A percentile compares a stretch with the other conserved stretches of the same genome.
Evolutionary conservation across 2,113 vertebrate genomes (phyloP).

Genomic region (Lota lota): DNA sequence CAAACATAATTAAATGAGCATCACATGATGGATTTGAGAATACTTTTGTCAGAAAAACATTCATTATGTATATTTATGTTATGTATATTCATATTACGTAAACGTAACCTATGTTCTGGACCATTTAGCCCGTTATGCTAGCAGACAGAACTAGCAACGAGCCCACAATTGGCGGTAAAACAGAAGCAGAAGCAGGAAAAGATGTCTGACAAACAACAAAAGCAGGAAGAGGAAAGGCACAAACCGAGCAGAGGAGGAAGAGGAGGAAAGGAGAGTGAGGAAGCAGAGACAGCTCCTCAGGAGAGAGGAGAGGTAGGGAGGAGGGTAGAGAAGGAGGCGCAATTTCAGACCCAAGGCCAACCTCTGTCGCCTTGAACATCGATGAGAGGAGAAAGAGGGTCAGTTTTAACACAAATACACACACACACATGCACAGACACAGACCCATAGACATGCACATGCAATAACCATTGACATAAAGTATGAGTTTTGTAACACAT

Average conservation of each 20-base stretch:
- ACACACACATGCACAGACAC: slow-evolving; percentile 1
- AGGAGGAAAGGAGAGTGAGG: slow-evolving; percentile 51
- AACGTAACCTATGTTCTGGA: not conserved
- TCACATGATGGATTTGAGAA: not conserved
- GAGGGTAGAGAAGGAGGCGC: slow-evolving; percentile 54
- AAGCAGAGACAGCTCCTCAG: slow-evolving; percentile 60
- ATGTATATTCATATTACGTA: not conserved
- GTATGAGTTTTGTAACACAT: too few relatives aligned
- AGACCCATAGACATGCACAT: not conserved
- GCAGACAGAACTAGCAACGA: too few relatives aligned
- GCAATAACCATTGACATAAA: too few relatives aligned
- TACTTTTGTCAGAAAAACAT: too few relatives aligned
- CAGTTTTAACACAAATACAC: slow-evolving; percentile 11
- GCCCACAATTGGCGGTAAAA: too few relatives aligned
- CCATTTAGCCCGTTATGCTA: too few relatives aligned
- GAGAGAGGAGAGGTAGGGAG: slow-evolving; percentile 53
- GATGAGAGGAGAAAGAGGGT: slow-evolving; percentile 24
- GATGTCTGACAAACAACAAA: slow-evolving; percentile 1
- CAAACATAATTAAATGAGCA: not conserved
- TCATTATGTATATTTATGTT: too few relatives aligned
- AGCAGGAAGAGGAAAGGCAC: slow-evolving; percentile 40
- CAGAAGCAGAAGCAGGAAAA: too few relatives aligned
- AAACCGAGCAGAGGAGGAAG: slow-evolving; percentile 55
- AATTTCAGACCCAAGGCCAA: slow-evolving; percentile 33
- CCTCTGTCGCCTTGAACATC: slow-evolving; percentile 41